Base-by-base conservation (phyloP, 2,113 vertebrate species). In the Thinocorus orbignyianus region DNA sequence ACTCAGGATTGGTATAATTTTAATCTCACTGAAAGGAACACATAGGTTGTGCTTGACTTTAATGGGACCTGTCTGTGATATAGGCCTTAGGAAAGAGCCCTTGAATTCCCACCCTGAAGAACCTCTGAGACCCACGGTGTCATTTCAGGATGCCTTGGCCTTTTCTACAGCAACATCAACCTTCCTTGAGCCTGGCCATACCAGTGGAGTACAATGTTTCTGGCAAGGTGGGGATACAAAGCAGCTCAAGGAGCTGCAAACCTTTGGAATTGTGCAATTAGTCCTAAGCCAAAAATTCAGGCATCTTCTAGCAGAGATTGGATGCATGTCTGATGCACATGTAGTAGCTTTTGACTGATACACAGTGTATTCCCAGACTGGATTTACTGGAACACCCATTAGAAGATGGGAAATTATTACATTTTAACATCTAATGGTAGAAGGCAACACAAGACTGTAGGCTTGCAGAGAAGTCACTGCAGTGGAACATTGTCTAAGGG, bases 121-220 rank as follows among this genome's bases (percentile, higher is more conserved):
- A 25, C 8, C 30, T 31, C 51, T 8, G 13, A 69, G 48, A 95
- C 24, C 15, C 31, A 52, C 22, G 9, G 23, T 13, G 41, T 41
- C 57, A 33, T 71, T 90, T 35, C 11, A 49, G 69, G 42, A 52
- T 57, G 30, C 10, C 52, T 52, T 55, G 25, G 7, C 13, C 55
- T 90, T 71, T 94, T 41, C 60, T 74, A 11, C 69, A 93, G 37
- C n/a, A 88, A 5, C 44, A 74, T 5, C 28, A 64, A 17, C 6
- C 13, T 79, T 26, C 16, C 17, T 20, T 23, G 23, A 68, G 33
- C 26, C n/a, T 1, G 1, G 17, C 8, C 46, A 73, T 17, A n/a
- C 3, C 39, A 39, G 8, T 0, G 0, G 28, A 70, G 9, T 18
- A 28, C 68, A 31, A 12, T 0, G 1, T 76, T 93, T 72, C 35